Conservation (phyloP, 2,888 invertebrate species). For the Lysandra bellargus region DNA sequence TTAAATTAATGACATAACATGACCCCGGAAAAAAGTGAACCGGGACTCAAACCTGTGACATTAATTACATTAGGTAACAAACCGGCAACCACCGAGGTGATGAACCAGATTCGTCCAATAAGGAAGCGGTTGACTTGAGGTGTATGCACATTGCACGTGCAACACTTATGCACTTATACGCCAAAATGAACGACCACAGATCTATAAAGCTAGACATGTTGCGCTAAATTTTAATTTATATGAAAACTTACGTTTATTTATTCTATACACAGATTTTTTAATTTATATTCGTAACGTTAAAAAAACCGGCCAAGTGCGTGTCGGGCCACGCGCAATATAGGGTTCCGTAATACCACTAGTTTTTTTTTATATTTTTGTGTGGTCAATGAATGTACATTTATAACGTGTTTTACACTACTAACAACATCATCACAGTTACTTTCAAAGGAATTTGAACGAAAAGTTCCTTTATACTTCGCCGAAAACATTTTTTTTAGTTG, state of each 20-base stretch:
- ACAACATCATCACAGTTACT: too few relatives aligned
- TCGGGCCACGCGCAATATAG: too few relatives aligned
- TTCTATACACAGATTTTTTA: too few relatives aligned
- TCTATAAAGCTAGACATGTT: background rate
- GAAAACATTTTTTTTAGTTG: too few relatives aligned
- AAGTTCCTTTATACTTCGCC: too few relatives aligned
- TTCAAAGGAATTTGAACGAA: too few relatives aligned
- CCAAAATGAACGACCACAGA: background rate
- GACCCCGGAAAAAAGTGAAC: background rate
- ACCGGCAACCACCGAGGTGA: background rate
- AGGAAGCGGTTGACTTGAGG: slow-evolving; percentile 7
- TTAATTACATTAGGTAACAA: background rate
- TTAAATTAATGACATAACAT: background rate
- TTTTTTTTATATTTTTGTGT: too few relatives aligned
- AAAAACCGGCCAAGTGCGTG: too few relatives aligned
- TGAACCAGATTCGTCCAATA: slow-evolving; percentile 27
- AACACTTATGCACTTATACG: slow-evolving; percentile 3
- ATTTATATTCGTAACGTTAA: too few relatives aligned
- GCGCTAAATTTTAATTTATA: background rate
- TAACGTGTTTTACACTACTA: too few relatives aligned
- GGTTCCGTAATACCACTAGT: too few relatives aligned
- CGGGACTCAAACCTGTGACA: background rate
- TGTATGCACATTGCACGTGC: background rate
- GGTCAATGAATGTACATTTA: too few relatives aligned
- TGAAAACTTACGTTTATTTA: background rate